Conservation (phyloP, 2,888 invertebrate genomes). For the Poecilus cupreus region DNA sequence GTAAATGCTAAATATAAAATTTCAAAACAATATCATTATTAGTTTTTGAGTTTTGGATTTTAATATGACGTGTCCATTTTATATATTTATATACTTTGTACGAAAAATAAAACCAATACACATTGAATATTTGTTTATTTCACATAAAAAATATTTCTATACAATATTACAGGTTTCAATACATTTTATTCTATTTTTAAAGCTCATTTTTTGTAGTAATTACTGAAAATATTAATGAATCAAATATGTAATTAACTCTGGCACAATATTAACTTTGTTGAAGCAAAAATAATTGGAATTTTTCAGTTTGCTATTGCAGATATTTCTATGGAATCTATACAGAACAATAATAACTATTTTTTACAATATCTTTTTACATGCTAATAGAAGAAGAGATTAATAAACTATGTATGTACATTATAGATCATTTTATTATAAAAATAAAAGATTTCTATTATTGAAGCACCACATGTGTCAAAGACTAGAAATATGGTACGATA, state of each 20-base stretch:
- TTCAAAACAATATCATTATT: too few relatives aligned
- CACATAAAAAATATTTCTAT: slow-evolving; percentile 53
- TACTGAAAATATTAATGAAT: slow-evolving; percentile 25
- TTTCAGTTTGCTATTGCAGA: not conserved
- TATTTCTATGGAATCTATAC: not conserved
- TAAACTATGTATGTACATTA: slow-evolving; percentile 20
- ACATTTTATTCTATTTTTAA: slow-evolving; percentile 41
- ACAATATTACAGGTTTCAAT: slow-evolving; percentile 23
- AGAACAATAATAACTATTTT: not conserved
- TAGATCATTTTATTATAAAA: slow-evolving; percentile 43
- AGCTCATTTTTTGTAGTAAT: slow-evolving; percentile 20
- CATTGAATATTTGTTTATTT: slow-evolving; percentile 43
- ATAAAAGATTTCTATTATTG: slow-evolving; percentile 41
- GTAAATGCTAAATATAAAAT: too few relatives aligned
- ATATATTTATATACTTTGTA: not conserved
- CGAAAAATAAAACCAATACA: not conserved
- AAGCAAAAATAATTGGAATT: not conserved
- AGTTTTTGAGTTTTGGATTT: too few relatives aligned
- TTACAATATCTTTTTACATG: not conserved
- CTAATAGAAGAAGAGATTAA: not conserved
- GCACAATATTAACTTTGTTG: not conserved
- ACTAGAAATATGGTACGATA: slow-evolving; percentile 50
- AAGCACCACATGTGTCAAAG: slow-evolving; percentile 50
- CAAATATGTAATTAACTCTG: not conserved
- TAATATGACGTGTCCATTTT: not conserved